Conservation (phyloP, 2,113 vertebrate genomes). For the Picathartes gymnocephalus region DNA sequence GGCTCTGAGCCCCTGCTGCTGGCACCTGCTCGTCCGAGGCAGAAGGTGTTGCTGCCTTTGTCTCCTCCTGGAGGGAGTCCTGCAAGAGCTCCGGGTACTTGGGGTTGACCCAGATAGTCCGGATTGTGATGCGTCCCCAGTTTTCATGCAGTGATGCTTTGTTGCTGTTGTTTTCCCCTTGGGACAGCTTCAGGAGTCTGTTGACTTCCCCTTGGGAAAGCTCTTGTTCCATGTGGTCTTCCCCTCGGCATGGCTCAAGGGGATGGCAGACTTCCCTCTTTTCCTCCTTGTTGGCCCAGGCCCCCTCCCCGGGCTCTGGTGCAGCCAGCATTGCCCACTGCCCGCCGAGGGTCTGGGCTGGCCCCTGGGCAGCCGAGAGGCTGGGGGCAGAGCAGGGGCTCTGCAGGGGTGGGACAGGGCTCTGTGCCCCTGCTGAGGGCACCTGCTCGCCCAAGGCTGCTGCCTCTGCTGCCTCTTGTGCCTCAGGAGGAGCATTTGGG, state of each 20-base stretch:
- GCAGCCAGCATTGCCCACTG: not conserved
- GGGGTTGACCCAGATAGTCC: not conserved
- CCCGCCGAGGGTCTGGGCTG: not conserved
- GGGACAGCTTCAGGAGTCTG: not conserved
- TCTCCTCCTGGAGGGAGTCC: too few species aligned
- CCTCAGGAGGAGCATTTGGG: not conserved
- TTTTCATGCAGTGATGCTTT: not conserved
- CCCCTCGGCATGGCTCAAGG: fast-evolving
- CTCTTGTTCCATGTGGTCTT: not conserved
- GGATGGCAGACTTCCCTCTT: too few species aligned
- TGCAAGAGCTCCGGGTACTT: not conserved
- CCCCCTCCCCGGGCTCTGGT: fast-evolving
- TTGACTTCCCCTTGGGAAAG: not conserved
- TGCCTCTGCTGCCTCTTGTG: not conserved
- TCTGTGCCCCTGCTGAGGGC: not conserved
- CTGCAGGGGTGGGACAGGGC: not conserved
- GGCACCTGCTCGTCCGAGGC: not conserved
- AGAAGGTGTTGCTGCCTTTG: not conserved
- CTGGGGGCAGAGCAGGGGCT: not conserved
- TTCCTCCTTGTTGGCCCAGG: not conserved
- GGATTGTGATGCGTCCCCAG: not conserved
- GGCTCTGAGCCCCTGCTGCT: not conserved
- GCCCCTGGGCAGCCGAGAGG: not conserved
- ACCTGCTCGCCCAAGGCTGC: fast-evolving
- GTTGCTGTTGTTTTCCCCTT: not conserved